Base-by-base conservation (phyloP, 2,888 invertebrate species). In the Panzeria rudis region DNA sequence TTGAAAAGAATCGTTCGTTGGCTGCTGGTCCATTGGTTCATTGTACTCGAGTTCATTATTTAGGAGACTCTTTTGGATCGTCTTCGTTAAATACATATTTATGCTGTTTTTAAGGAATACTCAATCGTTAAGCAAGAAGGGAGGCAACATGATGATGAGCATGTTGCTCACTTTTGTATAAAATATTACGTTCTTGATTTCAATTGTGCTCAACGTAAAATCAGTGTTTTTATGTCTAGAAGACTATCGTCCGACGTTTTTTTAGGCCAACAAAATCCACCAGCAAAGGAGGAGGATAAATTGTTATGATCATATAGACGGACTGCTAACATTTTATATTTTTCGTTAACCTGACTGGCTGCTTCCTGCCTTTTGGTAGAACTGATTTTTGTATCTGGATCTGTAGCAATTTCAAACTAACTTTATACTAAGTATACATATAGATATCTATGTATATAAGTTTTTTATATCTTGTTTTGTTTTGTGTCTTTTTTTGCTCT, bases 1-100 rank as follows among this genome's bases (percentile, higher is more conserved):
- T 81, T 61, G 68, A 35, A 64, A 38, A 44, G 29, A 35, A 61
- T 73, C 50, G 54, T 38, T 47, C 32, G 52, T 29, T 64, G 68
- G 69, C 61, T 68, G 69, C 61, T 68, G 75, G 71, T 64, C 71
- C 75, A 64, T 44, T 54, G 41, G 88, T 87, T 87, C 88, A 88
- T 87, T 86, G 88, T 86, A 87, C 88, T 85, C 86, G 86, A 85
- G 88, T 87, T 88, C 87, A 88, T 87, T 88, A 64, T 64, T 44
- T 64, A 44, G 64, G 64, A 64, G 62, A 44, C 3, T 62, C n/a
- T 47, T 64, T 83, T 69, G 47, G 68, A 72, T 56, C 23, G 32
- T 77, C 47, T 72, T 66, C 9, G 54, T 62, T 29, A 64, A 78
- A n/a, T 76, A 11, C 20, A 35, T 8, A 25, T 5, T 11, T 61